Percentiles rank a stretch among this genome's conserved stretches.
Evolutionary conservation across 2,888 invertebrate genomes (phyloP).

Genomic region (Tetragonula carbonaria): DNA sequence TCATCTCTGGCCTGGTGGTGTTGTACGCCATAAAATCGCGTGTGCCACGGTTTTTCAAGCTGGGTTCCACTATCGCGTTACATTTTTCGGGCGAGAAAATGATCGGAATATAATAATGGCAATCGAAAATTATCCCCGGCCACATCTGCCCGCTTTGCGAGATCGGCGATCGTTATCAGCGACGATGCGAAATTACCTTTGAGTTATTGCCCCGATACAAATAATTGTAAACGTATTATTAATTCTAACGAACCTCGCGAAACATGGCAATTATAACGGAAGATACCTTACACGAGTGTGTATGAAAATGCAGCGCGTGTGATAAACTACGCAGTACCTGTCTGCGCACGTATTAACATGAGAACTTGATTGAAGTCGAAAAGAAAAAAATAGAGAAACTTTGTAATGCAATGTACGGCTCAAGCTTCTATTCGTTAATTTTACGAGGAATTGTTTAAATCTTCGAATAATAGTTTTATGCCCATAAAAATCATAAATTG

Average conservation of each 20-base stretch:
- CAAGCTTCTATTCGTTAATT: too few species aligned
- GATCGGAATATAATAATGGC: conserved; percentile 20
- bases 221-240: neutral
- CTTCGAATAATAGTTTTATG: too few species aligned
- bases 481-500: too few species aligned
- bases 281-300: neutral
- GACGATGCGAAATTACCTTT: conserved; percentile 12
- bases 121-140: conserved; percentile 9
- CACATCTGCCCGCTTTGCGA: neutral
- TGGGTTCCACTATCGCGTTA: neutral
- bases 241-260: neutral
- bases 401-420: too few species aligned
- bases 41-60: conserved; percentile 18
- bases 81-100: conserved; percentile 9
- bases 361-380: too few species aligned
- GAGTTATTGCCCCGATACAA: conserved; percentile 8
- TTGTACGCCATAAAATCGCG: conserved; percentile 51
- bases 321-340: too few species aligned
- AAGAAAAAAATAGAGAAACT: too few species aligned
- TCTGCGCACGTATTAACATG: too few species aligned
- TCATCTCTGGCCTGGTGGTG: too few species aligned
- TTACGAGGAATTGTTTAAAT: too few species aligned
- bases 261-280: neutral
- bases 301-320: too few species aligned
- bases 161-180: neutral